Evolutionary conservation across 2,113 vertebrate genomes (phyloP).

Genomic region (Amphiprion percula): DNA sequence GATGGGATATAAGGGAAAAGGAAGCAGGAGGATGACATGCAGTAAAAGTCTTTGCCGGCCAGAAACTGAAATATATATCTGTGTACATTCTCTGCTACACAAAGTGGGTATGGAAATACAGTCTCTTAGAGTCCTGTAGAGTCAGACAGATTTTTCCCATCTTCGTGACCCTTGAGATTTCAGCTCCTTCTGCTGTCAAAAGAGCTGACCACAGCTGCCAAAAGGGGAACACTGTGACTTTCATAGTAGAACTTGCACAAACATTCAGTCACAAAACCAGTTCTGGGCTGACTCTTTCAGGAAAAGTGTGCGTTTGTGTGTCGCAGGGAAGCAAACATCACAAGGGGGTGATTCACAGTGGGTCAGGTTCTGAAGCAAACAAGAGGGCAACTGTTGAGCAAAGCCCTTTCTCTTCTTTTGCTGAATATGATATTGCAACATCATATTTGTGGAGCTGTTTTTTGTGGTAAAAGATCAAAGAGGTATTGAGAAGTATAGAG

Average conservation of each 20-base stretch:
- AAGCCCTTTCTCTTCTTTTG: conserved; percentile 52
- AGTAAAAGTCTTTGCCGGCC: no score
- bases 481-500: accelerated
- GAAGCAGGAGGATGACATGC: no score
- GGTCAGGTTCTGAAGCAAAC: conserved; percentile 39
- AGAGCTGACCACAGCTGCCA: conserved; percentile 28
- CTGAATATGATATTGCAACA: conserved; percentile 18
- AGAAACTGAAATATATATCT: no score
- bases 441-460: not conserved
- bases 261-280: conserved; percentile 36
- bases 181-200: conserved; percentile 23
- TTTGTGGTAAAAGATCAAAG: not conserved
- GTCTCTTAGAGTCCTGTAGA: not conserved
- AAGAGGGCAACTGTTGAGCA: conserved; percentile 31
- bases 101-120: not conserved
- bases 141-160: conserved; percentile 5
- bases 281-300: conserved; percentile 15
- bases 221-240: conserved; percentile 25
- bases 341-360: conserved; percentile 54
- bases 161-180: conserved; percentile 1
- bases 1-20: no score
- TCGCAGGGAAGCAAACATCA: conserved; percentile 35
- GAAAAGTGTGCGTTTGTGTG: conserved; percentile 11
- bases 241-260: conserved; percentile 22
- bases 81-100: not conserved